A percentile compares a stretch with the other conserved stretches of the same genome.
Conservation (phyloP, 2,113 vertebrate species). For the Craseonycteris thonglongyai region DNA sequence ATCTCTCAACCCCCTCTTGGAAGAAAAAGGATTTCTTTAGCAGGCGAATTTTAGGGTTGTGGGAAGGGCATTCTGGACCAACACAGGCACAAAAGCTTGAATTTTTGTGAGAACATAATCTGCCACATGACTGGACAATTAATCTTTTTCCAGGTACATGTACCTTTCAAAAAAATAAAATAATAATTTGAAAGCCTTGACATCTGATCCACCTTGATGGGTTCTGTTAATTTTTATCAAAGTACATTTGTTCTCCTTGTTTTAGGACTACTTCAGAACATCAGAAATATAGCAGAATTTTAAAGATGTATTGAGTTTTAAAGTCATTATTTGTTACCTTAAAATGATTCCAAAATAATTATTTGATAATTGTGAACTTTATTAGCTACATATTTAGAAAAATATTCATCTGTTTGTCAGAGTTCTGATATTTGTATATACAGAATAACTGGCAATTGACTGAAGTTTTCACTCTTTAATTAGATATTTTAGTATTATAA, state of each 20-base stretch:
- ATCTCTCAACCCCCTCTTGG: neutral
- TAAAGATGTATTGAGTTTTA: neutral
- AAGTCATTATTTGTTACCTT: neutral
- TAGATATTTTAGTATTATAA: neutral
- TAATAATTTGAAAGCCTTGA: neutral
- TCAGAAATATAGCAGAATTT: neutral
- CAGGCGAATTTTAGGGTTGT: neutral
- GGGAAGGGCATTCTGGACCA: neutral
- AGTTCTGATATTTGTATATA: neutral
- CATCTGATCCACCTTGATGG: neutral
- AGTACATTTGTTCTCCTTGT: neutral
- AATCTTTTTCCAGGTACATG: neutral
- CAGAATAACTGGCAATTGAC: neutral
- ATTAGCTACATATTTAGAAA: neutral
- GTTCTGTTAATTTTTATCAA: neutral
- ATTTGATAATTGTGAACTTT: neutral
- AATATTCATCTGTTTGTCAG: neutral
- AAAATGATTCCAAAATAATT: neutral
- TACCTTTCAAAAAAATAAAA: neutral
- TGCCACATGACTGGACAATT: neutral
- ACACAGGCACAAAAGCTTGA: neutral
- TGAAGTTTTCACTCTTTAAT: neutral
- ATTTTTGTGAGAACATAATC: neutral
- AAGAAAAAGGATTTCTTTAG: neutral
- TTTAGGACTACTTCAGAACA: neutral